A percentile compares a stretch with the other conserved stretches of the same genome.
These are phyloP conservation scores for Phocides pigmalion DNA, from an alignment of 1,140 invertebrate genomes.

Conservation along the genomic window DNA sequence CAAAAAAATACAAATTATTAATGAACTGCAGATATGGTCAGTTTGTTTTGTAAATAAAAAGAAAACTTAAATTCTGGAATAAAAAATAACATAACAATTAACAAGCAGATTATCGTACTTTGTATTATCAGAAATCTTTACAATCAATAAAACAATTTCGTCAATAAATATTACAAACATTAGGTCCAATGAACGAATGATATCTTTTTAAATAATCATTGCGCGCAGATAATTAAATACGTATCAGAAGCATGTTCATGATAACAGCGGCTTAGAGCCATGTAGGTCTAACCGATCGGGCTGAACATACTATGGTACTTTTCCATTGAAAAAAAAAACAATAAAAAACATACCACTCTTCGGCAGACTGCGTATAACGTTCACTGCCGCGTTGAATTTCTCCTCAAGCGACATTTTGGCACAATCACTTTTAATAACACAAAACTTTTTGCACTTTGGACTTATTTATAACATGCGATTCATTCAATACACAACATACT, in stretches of 20 bases:
- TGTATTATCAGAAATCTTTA: no score
- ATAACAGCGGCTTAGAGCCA: not conserved
- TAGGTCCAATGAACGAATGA: not conserved
- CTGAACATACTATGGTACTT: slow-evolving; percentile 2
- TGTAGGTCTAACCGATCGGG: not conserved
- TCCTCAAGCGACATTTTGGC: slow-evolving; percentile 89
- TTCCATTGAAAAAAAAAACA: slow-evolving; percentile 24
- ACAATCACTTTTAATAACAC: slow-evolving; percentile 52
- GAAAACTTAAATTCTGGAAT: no score
- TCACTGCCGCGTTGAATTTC: slow-evolving; percentile 94
- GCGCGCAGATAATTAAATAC: not conserved
- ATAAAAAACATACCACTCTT: slow-evolving; percentile 90
- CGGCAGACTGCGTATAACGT: slow-evolving; percentile 93
- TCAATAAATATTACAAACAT: no score
- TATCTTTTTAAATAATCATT: not conserved
- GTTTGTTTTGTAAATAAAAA: no score
- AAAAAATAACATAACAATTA: no score
- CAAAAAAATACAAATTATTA: no score
- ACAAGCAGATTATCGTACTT: no score
- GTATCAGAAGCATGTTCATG: not conserved
- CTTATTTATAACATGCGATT: slow-evolving; percentile 42
- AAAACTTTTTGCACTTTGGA: slow-evolving; percentile 71
- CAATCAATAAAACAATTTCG: no score
- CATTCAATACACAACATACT: slow-evolving; percentile 35
- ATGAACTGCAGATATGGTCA: no score